A percentile compares a stretch with the other conserved stretches of the same genome.
Conservation (phyloP, 2,888 invertebrate species). For the Anthophora plumipes region DNA sequence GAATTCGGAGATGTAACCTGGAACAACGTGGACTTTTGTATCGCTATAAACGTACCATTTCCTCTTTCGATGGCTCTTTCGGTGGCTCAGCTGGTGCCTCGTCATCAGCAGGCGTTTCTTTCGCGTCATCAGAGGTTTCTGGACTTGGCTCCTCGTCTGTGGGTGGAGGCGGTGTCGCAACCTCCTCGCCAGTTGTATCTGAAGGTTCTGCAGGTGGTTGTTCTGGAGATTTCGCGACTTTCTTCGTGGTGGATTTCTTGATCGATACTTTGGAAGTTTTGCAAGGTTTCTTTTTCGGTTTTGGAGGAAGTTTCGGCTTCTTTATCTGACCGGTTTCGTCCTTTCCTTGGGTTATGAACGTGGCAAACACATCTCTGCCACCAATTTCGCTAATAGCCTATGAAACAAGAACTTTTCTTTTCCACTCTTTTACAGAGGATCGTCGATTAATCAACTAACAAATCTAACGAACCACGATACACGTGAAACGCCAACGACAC, state of each 20-base stretch:
- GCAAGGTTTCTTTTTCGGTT: background rate
- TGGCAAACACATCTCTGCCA: conserved; percentile 65
- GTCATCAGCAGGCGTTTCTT: background rate
- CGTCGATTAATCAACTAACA: no score
- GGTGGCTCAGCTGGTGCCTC: no score
- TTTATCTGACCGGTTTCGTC: background rate
- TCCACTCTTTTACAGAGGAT: no score
- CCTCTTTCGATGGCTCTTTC: background rate
- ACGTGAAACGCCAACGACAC: no score
- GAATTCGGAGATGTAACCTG: background rate
- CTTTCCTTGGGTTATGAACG: conserved; percentile 52
- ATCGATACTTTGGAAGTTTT: background rate
- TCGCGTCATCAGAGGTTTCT: no score
- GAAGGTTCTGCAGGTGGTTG: no score
- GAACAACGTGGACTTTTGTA: background rate
- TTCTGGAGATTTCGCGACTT: background rate
- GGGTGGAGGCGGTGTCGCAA: background rate
- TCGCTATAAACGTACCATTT: background rate
- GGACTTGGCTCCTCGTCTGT: background rate
- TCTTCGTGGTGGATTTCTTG: background rate
- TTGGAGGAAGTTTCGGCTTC: background rate
- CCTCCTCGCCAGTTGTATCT: background rate
- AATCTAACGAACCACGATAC: no score
- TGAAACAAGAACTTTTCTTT: background rate
- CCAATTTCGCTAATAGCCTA: conserved; percentile 68